Evolutionary conservation across 2,113 vertebrate genomes (phyloP).

Genomic region (Anhinga anhinga): DNA sequence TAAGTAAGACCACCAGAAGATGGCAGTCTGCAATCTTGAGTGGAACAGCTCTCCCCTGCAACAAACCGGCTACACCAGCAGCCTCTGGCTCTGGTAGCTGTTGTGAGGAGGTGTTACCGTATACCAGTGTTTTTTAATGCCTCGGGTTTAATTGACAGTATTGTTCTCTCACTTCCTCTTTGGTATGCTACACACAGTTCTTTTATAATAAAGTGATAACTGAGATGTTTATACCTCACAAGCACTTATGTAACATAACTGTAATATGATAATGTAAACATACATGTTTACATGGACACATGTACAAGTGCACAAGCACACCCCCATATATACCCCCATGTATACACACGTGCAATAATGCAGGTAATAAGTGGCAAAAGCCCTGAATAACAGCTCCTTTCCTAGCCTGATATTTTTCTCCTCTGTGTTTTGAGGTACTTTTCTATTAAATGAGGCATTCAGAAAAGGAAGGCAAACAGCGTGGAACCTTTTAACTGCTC

Average conservation of each 20-base stretch:
- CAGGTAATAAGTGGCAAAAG: neutral
- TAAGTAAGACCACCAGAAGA: neutral
- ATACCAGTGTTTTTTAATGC: neutral
- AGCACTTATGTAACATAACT: neutral
- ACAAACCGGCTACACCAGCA: too few relatives aligned
- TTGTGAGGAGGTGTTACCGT: accelerated
- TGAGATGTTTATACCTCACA: neutral
- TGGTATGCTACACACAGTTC: neutral
- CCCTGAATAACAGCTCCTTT: neutral
- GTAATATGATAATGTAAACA: neutral
- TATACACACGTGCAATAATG: neutral
- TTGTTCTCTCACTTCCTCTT: neutral
- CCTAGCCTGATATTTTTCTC: neutral
- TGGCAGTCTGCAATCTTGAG: neutral
- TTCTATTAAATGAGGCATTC: neutral
- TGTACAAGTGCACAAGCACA: neutral
- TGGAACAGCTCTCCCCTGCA: neutral
- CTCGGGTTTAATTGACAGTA: neutral
- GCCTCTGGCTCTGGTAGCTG: neutral
- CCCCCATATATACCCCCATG: accelerated
- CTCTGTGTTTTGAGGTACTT: neutral
- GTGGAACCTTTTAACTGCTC: neutral
- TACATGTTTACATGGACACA: neutral
- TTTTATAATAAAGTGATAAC: neutral
- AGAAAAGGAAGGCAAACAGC: neutral